Base-by-base conservation (phyloP, 2,888 invertebrate species). In the Steromphala cineraria region DNA sequence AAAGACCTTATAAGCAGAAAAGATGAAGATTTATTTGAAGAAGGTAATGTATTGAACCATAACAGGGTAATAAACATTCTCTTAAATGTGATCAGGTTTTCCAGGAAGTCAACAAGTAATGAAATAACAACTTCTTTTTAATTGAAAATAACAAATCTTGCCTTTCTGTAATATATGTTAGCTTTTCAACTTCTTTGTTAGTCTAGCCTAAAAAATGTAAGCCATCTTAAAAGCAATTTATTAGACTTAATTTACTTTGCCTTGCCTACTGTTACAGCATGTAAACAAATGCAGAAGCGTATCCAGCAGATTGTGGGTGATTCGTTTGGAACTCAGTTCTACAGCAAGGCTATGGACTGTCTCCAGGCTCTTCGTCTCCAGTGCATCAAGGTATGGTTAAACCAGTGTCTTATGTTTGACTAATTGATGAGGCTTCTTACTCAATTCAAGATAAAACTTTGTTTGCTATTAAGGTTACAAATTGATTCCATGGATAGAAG, bases 281-380 rank as follows among this genome's bases (percentile, higher is more conserved):
- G 95, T 85, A 84, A 85, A 40, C 92, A 93, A 85, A 92, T 94
- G 92, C 84, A 90, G 84, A 89, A 90, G 62, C 87, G 92, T 74
- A 89, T 93, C 36, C 71, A 89, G 21, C 89, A 93, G 85, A 85
- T 93, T 19, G 92, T 94, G 2, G 82, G 86, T 62, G 92, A 93
- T 55, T 93, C 93, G 1, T 92, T 93, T 87, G 93, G 92, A 2
- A 83, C 89, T 36, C 91, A 93, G 87, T 89, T 91, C 56, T 93
- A 93, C 81, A 83, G 86, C 71, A 94, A 93, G 84, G 93, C 93
- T 5, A 83, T 92, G 80, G 92, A 92, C 80, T 93, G 94, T 88
- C 81, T 94, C 17, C 90, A 91, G 80, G 89, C 87, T 52, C 82
- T 92, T 15, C 82, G 93, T 28, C 83, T 87, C 81, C 89, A 91